These are phyloP conservation scores for Phrynocephalus vlangalii DNA, from an alignment of 2,797 vertebrate species.

Conservation along the genomic window DNA sequence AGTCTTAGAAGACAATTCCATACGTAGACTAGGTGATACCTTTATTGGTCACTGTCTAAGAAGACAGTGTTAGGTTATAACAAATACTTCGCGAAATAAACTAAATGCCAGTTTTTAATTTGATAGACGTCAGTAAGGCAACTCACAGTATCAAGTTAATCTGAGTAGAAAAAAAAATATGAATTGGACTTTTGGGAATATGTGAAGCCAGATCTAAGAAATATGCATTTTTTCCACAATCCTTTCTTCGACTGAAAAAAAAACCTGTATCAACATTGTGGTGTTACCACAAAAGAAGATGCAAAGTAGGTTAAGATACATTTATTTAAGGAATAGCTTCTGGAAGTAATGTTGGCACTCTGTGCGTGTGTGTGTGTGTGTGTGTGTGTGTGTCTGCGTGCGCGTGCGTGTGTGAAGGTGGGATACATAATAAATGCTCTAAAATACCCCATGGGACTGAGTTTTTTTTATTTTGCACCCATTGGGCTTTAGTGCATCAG, in stretches of 20 bases:
- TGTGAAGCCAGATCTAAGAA: background rate
- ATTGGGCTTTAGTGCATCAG: conserved; percentile 8
- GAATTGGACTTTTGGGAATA: background rate
- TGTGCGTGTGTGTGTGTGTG: no score
- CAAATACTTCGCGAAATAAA: conserved; percentile 23
- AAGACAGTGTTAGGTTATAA: background rate
- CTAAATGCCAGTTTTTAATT: conserved; percentile 21
- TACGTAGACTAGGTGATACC: no score
- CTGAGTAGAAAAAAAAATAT: background rate
- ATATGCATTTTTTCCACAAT: background rate
- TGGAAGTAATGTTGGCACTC: background rate
- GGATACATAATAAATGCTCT: background rate
- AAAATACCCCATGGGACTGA: background rate
- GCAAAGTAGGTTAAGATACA: background rate
- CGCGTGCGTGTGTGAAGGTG: no score
- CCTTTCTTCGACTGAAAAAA: background rate
- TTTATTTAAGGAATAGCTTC: background rate
- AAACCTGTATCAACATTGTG: background rate
- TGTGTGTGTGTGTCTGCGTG: no score
- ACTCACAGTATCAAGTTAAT: conserved; percentile 20
- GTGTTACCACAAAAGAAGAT: background rate
- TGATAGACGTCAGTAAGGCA: conserved; percentile 37
- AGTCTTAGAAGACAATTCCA: no score
- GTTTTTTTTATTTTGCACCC: background rate
- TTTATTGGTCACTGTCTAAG: no score